A percentile compares a stretch with the other conserved stretches of the same genome.
Evolutionary conservation across 2,113 vertebrate genomes (phyloP).

Genomic region (Alces alces): DNA sequence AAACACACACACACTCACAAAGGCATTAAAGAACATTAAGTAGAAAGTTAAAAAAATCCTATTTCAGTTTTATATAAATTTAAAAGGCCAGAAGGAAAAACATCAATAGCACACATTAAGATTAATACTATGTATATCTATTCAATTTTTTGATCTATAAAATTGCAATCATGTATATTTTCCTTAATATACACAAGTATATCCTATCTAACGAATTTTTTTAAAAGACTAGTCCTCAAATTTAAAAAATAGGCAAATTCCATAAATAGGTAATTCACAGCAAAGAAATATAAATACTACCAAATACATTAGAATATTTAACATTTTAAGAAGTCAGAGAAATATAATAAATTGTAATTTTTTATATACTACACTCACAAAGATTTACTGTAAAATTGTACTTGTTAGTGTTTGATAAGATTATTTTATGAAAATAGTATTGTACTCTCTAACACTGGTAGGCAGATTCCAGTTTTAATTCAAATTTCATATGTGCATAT

Average conservation of each 20-base stretch:
- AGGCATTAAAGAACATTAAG: not conserved
- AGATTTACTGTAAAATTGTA: not conserved
- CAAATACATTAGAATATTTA: not conserved
- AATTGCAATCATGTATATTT: not conserved
- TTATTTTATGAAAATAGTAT: not conserved
- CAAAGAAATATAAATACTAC: not conserved
- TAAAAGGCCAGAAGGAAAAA: not conserved
- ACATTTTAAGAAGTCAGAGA: not conserved
- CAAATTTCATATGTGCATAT: not conserved
- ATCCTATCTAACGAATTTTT: not conserved
- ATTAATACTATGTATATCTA: not conserved
- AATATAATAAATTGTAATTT: not conserved
- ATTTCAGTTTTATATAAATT: not conserved
- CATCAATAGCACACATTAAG: not conserved
- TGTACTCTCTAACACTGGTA: not conserved
- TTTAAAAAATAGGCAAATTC: not conserved
- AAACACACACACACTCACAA: not conserved
- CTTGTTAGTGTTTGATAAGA: not conserved
- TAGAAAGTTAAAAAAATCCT: not conserved
- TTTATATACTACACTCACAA: not conserved
- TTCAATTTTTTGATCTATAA: not conserved
- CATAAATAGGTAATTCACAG: not conserved
- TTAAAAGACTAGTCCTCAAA: not conserved
- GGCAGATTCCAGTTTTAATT: not conserved
- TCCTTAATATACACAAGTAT: not conserved